These are phyloP conservation scores for Myotis pilosus DNA, from an alignment of 2,797 vertebrate genomes.

Conservation along the genomic window DNA sequence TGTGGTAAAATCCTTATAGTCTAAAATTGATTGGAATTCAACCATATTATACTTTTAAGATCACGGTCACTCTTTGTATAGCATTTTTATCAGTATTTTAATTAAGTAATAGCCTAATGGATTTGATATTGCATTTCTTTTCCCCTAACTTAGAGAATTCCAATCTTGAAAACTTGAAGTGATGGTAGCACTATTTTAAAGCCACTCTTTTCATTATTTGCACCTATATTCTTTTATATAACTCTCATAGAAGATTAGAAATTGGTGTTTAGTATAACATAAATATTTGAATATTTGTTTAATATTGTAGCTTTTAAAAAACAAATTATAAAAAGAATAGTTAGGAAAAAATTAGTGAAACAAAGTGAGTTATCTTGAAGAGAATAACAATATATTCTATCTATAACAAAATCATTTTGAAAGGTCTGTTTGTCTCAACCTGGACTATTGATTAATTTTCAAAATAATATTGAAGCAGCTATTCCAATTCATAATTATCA, in stretches of 20 bases:
- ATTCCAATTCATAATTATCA: constrained; percentile 40
- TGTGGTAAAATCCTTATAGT: not conserved
- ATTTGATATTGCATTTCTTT: constrained; percentile 28
- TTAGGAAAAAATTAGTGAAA: not conserved
- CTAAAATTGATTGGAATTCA: constrained; percentile 33
- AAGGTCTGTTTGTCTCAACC: constrained; percentile 4
- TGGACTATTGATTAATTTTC: constrained; percentile 59
- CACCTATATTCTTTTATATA: not conserved
- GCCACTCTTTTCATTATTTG: constrained; percentile 27
- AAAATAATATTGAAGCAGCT: constrained; percentile 48
- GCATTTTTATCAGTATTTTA: not conserved
- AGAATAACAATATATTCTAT: not conserved
- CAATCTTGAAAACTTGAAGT: not conserved
- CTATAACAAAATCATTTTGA: constrained; percentile 8
- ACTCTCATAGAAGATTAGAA: not conserved
- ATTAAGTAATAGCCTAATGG: constrained; percentile 42
- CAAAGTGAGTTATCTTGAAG: not conserved
- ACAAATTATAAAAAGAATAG: not conserved
- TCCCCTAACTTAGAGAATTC: not conserved
- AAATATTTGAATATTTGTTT: constrained; percentile 53
- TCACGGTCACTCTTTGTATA: not conserved
- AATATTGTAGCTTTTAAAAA: constrained; percentile 1
- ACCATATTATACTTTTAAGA: constrained; percentile 26
- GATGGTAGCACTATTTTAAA: not conserved
- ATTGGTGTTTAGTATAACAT: not conserved